Conservation (phyloP, 2,113 vertebrate genomes). For the Embiotoca jacksoni region DNA sequence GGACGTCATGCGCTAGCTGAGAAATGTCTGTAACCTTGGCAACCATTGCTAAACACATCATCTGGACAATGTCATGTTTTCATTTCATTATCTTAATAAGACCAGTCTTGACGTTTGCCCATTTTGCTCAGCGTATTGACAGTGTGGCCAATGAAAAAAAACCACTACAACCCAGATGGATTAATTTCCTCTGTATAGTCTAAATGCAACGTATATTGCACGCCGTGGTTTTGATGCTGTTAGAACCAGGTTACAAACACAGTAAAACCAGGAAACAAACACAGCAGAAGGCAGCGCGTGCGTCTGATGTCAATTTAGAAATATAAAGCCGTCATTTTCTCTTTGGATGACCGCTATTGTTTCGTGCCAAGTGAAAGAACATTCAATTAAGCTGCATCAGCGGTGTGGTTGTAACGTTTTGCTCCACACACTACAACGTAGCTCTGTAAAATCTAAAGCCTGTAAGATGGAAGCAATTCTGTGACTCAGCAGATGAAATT, state of each 20-base stretch:
- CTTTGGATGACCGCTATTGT: slow-evolving; percentile 38
- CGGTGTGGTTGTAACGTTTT: slow-evolving; percentile 19
- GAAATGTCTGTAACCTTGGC: slow-evolving; percentile 59
- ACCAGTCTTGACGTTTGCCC: slow-evolving; percentile 6
- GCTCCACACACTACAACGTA: slow-evolving; percentile 1
- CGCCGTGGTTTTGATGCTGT: slow-evolving; percentile 15
- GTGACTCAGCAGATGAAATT: slow-evolving; percentile 5
- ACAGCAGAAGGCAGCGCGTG: background rate
- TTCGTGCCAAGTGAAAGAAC: slow-evolving; percentile 38
- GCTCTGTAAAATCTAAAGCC: slow-evolving; percentile 6
- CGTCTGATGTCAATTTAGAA: slow-evolving; percentile 34
- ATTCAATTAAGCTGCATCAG: slow-evolving; percentile 52
- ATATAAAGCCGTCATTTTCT: slow-evolving; percentile 47
- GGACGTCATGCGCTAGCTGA: slow-evolving; percentile 40
- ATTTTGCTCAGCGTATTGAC: slow-evolving; percentile 6
- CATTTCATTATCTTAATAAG: slow-evolving; percentile 51
- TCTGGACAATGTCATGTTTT: slow-evolving; percentile 61
- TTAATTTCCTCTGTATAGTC: background rate
- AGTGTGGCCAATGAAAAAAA: slow-evolving; percentile 19
- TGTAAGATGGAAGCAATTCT: background rate
- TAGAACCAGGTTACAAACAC: slow-evolving; percentile 27
- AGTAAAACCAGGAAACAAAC: background rate
- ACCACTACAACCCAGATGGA: background rate
- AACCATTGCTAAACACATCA: slow-evolving; percentile 60
- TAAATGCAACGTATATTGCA: background rate